These are phyloP conservation scores for Suillia variegata DNA, from an alignment of 2,888 invertebrate species.

Conservation along the genomic window DNA sequence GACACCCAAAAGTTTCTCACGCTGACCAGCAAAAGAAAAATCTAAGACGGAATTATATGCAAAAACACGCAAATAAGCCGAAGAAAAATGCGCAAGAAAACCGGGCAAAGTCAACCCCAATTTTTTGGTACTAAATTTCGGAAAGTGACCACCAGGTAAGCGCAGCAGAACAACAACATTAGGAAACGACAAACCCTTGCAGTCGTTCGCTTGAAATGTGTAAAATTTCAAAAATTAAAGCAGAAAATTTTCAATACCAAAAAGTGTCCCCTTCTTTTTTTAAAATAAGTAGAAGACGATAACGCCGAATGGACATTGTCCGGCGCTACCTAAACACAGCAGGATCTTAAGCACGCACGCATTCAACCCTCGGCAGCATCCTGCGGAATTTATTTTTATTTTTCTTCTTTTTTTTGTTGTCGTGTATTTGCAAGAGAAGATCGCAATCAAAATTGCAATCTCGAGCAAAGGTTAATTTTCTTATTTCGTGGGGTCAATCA, in stretches of 20 bases:
- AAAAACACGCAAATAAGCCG: constrained; percentile 30
- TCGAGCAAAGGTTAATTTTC: constrained; percentile 44
- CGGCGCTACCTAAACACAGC: constrained; percentile 18
- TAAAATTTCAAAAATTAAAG: constrained; percentile 42
- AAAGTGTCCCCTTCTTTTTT: no score
- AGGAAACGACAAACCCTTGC: background rate
- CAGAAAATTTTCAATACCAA: constrained; percentile 45
- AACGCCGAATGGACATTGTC: constrained; percentile 31
- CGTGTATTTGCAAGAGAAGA: no score
- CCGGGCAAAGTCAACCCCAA: constrained; percentile 39
- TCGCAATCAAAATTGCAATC: background rate
- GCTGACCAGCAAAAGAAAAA: constrained; percentile 41
- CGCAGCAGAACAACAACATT: background rate
- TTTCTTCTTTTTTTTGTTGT: no score
- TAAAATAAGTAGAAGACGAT: no score
- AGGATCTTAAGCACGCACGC: background rate
- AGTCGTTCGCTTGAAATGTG: constrained; percentile 33
- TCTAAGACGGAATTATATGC: constrained; percentile 30
- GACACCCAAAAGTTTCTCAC: constrained; percentile 44
- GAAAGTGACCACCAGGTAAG: constrained; percentile 19
- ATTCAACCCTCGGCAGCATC: no score
- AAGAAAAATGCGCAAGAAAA: constrained; percentile 42
- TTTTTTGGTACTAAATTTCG: background rate
- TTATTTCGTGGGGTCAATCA: constrained; percentile 39
- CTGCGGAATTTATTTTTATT: background rate